These are phyloP conservation scores for Polypedilum vanderplanki DNA, from an alignment of 1,140 invertebrate genomes.

Conservation along the genomic window DNA sequence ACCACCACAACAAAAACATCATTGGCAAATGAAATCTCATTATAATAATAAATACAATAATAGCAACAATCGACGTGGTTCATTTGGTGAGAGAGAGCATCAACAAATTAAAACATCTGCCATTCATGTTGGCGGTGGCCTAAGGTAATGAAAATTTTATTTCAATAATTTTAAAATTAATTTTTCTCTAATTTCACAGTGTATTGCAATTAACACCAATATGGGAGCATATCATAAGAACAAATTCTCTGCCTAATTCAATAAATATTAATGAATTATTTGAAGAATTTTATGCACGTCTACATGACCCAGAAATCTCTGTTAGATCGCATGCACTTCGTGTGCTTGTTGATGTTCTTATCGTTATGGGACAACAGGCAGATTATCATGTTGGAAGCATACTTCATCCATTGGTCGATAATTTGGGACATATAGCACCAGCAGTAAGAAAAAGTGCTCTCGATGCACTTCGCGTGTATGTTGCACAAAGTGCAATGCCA, in stretches of 20 bases:
- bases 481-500: slow-evolving; percentile 52
- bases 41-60: neutral
- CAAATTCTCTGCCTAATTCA: slow-evolving; percentile 51
- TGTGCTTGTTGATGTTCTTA: slow-evolving; percentile 65
- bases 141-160: neutral
- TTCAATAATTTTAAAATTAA: neutral
- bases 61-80: neutral
- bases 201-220: slow-evolving; percentile 58
- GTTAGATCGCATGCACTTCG: slow-evolving; percentile 69
- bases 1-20: neutral
- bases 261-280: slow-evolving; percentile 58
- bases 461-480: slow-evolving; percentile 60
- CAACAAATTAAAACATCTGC: neutral
- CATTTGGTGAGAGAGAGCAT: neutral
- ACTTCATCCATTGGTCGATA: slow-evolving; percentile 59
- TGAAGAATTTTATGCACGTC: slow-evolving; percentile 57
- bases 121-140: neutral
- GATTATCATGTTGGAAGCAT: slow-evolving; percentile 54
- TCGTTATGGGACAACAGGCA: slow-evolving; percentile 56
- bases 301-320: slow-evolving; percentile 73
- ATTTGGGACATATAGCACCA: slow-evolving; percentile 65
- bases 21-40: neutral
- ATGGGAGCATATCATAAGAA: slow-evolving; percentile 66
- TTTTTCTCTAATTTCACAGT: neutral
- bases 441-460: slow-evolving; percentile 67